phyloP scores from a whole-genome alignment of 2,113 vertebrate species.

The Stictonetta naevosa region DNA sequence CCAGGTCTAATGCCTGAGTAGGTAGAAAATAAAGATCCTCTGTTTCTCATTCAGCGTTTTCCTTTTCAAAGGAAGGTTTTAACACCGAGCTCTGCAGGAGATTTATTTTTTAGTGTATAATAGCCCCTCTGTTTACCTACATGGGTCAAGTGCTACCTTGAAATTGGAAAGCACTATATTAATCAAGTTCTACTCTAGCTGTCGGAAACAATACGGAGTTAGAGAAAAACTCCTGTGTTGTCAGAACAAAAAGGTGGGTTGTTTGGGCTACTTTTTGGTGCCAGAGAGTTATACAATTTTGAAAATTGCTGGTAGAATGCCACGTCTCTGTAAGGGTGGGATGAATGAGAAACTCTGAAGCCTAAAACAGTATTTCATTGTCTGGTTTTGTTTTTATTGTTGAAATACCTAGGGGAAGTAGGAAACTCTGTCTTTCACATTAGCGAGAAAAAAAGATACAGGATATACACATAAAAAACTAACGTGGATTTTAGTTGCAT shows the following conservation, averaged over 20 bases:
- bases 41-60: constrained; percentile 13
- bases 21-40: not conserved
- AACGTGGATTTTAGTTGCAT: constrained; percentile 13
- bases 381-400: constrained; percentile 64
- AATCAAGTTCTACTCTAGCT: constrained; percentile 59
- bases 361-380: constrained; percentile 59
- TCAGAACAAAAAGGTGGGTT: constrained; percentile 61
- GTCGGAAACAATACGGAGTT: constrained; percentile 56
- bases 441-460: constrained; percentile 3
- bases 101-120: constrained; percentile 64
- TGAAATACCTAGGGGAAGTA: constrained; percentile 43
- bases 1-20: not conserved
- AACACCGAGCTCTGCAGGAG: constrained; percentile 40
- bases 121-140: constrained; percentile 64
- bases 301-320: constrained; percentile 63
- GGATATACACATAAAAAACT: not conserved
- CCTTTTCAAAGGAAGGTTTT: constrained; percentile 41
- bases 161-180: constrained; percentile 54
- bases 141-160: constrained; percentile 60
- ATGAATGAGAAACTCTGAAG: constrained; percentile 61
- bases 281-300: constrained; percentile 31
- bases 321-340: not conserved
- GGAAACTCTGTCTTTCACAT: constrained; percentile 48
- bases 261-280: constrained; percentile 21
- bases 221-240: constrained; percentile 52